A percentile compares a stretch with the other conserved stretches of the same genome.
Evolutionary conservation across 2,797 vertebrate genomes (phyloP).

Genomic region (Anabacerthia variegaticeps): DNA sequence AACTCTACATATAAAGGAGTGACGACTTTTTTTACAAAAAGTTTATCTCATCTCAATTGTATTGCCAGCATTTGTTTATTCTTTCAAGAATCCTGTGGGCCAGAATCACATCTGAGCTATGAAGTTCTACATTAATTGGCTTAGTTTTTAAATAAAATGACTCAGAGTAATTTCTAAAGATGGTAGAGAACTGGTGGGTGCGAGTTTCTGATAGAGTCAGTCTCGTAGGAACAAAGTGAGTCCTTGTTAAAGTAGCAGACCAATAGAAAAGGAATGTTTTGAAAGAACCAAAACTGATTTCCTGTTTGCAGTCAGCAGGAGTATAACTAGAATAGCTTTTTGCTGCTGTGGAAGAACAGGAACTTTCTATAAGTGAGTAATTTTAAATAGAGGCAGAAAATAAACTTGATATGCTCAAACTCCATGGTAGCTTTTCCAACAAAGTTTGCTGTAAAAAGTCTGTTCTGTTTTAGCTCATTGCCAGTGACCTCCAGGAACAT

Average conservation of each 20-base stretch:
- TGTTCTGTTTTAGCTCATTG: neutral
- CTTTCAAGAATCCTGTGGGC: neutral
- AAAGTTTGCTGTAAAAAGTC: neutral
- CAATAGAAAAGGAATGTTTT: neutral
- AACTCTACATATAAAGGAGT: neutral
- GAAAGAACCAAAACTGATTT: neutral
- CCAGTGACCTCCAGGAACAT: neutral
- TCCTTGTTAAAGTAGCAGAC: neutral
- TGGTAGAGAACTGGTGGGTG: neutral
- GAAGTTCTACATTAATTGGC: neutral
- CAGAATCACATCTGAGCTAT: neutral
- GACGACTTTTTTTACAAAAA: neutral
- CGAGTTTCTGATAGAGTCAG: neutral
- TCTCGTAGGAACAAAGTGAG: neutral
- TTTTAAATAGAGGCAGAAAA: neutral
- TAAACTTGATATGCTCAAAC: neutral
- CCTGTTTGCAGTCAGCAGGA: neutral
- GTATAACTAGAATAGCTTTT: neutral
- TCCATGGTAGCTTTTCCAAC: neutral
- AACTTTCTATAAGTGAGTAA: neutral
- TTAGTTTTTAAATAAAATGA: neutral
- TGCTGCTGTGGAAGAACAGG: neutral
- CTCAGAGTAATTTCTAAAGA: neutral
- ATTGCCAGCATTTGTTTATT: neutral
- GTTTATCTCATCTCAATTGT: neutral